A percentile compares a stretch with the other conserved stretches of the same genome.
Conservation (phyloP, 1,140 invertebrate genomes). For the Wiebesia pumilae region DNA sequence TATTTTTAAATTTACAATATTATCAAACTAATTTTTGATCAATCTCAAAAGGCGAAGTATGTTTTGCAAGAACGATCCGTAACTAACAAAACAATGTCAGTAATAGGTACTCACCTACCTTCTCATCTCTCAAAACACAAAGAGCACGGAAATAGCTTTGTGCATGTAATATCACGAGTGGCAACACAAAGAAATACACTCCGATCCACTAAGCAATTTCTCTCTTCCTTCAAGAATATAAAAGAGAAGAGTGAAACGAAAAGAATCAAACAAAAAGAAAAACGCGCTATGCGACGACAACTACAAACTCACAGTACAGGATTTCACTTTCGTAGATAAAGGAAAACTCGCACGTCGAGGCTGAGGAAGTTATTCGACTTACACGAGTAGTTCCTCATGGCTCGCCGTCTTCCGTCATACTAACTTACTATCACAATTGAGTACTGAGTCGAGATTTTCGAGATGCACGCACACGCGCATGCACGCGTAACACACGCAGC, state of each 20-base stretch:
- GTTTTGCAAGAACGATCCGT: background rate
- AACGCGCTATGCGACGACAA: background rate
- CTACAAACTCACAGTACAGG: background rate
- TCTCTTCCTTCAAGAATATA: background rate
- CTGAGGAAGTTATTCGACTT: background rate
- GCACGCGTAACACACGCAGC: too few species aligned
- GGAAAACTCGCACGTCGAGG: background rate
- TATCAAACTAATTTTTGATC: background rate
- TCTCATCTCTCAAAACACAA: constrained; percentile 8
- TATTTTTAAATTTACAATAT: background rate
- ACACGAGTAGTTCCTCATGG: background rate
- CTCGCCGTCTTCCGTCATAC: background rate
- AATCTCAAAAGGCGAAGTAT: background rate
- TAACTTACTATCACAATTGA: background rate
- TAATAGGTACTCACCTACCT: constrained; percentile 27
- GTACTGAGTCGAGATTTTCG: background rate
- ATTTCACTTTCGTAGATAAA: constrained; percentile 2
- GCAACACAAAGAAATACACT: background rate
- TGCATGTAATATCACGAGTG: background rate
- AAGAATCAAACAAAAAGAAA: background rate
- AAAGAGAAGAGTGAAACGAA: background rate
- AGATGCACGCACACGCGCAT: background rate
- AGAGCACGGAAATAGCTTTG: constrained; percentile 6
- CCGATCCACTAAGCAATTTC: background rate
- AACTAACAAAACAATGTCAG: background rate